Evolutionary conservation across 2,797 vertebrate species (phyloP).

Genomic region (Enteromius anoplus): DNA sequence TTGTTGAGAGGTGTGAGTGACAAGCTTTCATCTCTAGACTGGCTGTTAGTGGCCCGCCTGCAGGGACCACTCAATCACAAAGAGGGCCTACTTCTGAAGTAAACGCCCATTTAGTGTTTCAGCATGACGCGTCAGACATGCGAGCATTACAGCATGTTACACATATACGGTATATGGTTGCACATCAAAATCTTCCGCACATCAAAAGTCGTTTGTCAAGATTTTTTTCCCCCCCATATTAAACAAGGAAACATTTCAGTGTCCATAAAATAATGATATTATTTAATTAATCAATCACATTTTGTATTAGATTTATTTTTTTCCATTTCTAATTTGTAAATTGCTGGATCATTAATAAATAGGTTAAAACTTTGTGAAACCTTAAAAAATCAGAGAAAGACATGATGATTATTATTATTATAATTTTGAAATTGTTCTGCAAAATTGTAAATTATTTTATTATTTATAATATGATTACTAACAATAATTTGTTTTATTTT

Average conservation of each 20-base stretch:
- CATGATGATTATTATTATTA: background rate
- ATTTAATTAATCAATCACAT: no score
- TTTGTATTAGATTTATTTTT: background rate
- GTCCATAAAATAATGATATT: background rate
- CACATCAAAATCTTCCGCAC: background rate
- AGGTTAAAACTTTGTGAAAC: background rate
- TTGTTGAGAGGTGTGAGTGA: slow-evolving; percentile 40
- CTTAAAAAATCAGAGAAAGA: background rate
- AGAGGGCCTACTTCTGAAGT: slow-evolving; percentile 31
- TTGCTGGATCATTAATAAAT: background rate
- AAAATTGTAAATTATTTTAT: background rate
- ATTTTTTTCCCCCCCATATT: background rate
- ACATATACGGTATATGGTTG: background rate
- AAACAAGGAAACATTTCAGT: background rate
- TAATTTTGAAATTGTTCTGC: background rate
- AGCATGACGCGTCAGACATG: background rate
- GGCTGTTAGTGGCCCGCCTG: slow-evolving; percentile 6
- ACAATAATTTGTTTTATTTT: background rate
- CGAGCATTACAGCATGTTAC: background rate
- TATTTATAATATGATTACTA: background rate
- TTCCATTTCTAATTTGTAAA: background rate
- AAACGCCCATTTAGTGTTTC: slow-evolving; percentile 37
- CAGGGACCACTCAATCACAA: slow-evolving; percentile 36
- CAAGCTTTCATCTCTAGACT: slow-evolving; percentile 46
- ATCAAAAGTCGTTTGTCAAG: background rate